Evolutionary conservation across 2,113 vertebrate species (phyloP), one percentile per base, ranked within the genome.

Genomic region (Neopipo cinnamomea): DNA sequence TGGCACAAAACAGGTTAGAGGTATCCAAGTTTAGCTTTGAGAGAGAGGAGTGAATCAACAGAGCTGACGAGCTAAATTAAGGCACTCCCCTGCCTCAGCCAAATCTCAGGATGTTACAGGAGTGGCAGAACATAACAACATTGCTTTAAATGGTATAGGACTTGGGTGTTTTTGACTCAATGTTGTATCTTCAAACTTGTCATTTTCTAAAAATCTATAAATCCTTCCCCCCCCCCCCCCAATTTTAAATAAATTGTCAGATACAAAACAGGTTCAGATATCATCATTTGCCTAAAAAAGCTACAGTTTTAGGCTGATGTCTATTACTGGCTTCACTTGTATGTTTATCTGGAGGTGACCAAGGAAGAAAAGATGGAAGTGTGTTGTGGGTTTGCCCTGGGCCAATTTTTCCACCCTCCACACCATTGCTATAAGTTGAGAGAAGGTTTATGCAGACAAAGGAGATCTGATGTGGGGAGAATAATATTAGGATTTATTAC

Each of bases 161-260:
- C 15, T 62, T 77, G 3, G 11, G 5, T 44, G 22, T 1, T 84
- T 77, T 77, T 58, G 23, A 53, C 13, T 52, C 12, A 53, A 18
- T 33, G 18, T 17, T 80, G 13, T 52, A 42, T 58, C 82, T 93
- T 67, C 25, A 75, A 79, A 44, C 4, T 49, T 9, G 31, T 30
- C 5, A 49, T 71, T 61, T 67, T n/a, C 10, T 4, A 62, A 71
- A 91, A 88, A 46, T 31, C 6, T 78, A 50, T 12, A 63, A 70
- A 52, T 4, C 31, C 0, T 0, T 49, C 12, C 12, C 7, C 23
- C 6, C 12, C 12, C 47, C 47, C 7, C 12, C 23, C 23, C 4
- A 5, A 5, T 30, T 85, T 85, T 4, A 87, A 89, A 61, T 61
- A 59, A 70, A 66, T 27, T 14, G 6, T 23, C 30, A 78, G 35